phyloP scores from a whole-genome alignment of 2,888 invertebrate species.

The Drosophila aldrichi region DNA sequence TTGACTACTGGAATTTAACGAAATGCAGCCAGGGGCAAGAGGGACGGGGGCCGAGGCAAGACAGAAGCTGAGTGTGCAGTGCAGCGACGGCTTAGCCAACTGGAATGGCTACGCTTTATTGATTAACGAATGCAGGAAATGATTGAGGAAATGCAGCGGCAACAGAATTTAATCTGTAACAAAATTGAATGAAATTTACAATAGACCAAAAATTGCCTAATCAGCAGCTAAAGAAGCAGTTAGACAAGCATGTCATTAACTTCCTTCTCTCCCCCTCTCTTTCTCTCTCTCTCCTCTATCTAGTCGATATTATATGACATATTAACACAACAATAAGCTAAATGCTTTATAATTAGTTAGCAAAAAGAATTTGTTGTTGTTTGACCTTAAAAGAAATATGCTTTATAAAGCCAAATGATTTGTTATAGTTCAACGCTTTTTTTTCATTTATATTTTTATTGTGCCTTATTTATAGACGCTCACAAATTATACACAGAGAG shows the following conservation, averaged over 20 bases:
- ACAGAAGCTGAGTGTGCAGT: no score
- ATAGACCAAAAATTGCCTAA: conserved; percentile 60
- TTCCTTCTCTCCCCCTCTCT: not conserved
- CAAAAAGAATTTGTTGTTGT: conserved; percentile 30
- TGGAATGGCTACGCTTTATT: conserved; percentile 5
- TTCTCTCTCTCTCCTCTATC: conserved; percentile 7
- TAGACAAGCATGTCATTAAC: conserved; percentile 43
- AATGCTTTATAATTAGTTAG: conserved; percentile 83
- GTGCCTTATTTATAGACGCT: conserved; percentile 47
- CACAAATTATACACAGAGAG: conserved; percentile 28
- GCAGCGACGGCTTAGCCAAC: not conserved
- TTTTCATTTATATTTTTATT: conserved; percentile 18
- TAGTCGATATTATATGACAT: conserved; percentile 31
- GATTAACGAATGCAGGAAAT: conserved; percentile 32
- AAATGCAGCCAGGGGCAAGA: conserved; percentile 11
- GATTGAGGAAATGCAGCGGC: conserved; percentile 35
- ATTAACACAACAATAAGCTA: conserved; percentile 82
- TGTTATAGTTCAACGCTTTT: conserved; percentile 56
- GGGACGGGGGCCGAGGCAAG: not conserved
- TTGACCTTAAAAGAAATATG: conserved; percentile 9
- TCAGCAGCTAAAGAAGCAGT: conserved; percentile 18
- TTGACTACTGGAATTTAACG: conserved; percentile 83
- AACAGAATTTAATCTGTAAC: conserved; percentile 22
- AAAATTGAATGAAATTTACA: conserved; percentile 39
- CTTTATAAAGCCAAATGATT: conserved; percentile 50